A percentile compares a stretch with the other conserved stretches of the same genome.
Conservation (phyloP, 1,140 invertebrate species). For the Ceratoteleas bidentatus region DNA sequence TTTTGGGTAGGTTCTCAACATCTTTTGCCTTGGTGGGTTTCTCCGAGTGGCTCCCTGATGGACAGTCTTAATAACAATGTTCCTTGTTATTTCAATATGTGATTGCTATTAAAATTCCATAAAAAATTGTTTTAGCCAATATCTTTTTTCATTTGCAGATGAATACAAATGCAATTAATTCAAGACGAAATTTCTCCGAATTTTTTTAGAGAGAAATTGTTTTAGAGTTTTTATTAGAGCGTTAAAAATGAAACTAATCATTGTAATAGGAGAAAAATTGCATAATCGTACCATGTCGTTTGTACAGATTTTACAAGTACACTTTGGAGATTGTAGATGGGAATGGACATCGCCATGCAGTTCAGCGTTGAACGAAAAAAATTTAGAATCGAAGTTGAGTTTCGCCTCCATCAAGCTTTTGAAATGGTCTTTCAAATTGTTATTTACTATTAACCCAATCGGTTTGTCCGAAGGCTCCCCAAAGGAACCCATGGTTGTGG, state of each 20-base stretch:
- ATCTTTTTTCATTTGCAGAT: too few species aligned
- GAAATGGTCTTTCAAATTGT: slow-evolving; percentile 67
- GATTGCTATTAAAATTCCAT: too few species aligned
- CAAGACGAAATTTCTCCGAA: too few species aligned
- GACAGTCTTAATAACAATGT: too few species aligned
- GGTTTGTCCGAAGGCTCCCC: slow-evolving; percentile 16
- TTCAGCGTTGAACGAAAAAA: slow-evolving; percentile 70
- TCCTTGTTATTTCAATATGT: too few species aligned
- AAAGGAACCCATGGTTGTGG: slow-evolving; percentile 18
- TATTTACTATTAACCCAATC: neutral
- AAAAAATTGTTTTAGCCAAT: too few species aligned
- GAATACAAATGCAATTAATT: too few species aligned
- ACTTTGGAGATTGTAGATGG: slow-evolving; percentile 17
- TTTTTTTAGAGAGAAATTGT: too few species aligned
- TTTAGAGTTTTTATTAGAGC: too few species aligned
- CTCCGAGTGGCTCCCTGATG: too few species aligned
- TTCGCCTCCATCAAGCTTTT: slow-evolving; percentile 73
- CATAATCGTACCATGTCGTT: slow-evolving; percentile 63
- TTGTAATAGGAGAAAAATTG: neutral
- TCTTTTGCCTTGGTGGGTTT: too few species aligned
- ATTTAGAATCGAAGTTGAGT: slow-evolving; percentile 73
- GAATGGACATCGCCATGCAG: slow-evolving; percentile 51
- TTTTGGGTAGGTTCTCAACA: too few species aligned
- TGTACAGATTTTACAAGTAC: slow-evolving; percentile 70
- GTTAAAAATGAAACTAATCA: neutral